Evolutionary conservation across 2,888 invertebrate species (phyloP).

Genomic region (Ornithoptera priamus): DNA sequence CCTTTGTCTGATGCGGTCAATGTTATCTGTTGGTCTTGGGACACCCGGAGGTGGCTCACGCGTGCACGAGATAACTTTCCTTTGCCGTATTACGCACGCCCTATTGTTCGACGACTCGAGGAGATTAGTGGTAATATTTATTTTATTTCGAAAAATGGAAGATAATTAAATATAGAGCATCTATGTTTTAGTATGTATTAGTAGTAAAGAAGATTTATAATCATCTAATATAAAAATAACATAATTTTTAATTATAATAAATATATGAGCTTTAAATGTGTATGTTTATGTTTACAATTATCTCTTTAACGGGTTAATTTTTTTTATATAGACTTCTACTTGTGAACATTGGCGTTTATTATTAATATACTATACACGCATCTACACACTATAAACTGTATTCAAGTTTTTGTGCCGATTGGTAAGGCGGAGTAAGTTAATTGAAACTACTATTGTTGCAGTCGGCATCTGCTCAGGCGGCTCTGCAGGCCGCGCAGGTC

Average conservation of each 20-base stretch:
- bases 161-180: conserved; percentile 19
- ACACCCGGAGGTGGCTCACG: conserved; percentile 56
- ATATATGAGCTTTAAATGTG: too few species aligned
- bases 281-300: too few species aligned
- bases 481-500: conserved; percentile 91
- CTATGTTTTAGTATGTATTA: neutral
- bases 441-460: conserved; percentile 69
- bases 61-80: conserved; percentile 59
- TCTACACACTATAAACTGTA: too few species aligned
- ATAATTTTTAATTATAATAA: neutral
- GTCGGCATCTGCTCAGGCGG: conserved; percentile 91
- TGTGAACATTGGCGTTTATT: too few species aligned
- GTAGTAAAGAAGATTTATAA: neutral
- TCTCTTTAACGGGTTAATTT: too few species aligned
- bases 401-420: neutral
- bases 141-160: conserved; percentile 44
- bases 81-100: conserved; percentile 57
- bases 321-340: too few species aligned
- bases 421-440: conserved; percentile 29
- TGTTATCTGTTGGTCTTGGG: conserved; percentile 60
- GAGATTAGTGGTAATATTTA: conserved; percentile 66
- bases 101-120: conserved; percentile 68
- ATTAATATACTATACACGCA: neutral
- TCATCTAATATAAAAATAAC: neutral
- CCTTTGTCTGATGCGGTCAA: conserved; percentile 69